A percentile compares a stretch with the other conserved stretches of the same genome.
These are phyloP conservation scores for Plotosus lineatus DNA, from an alignment of 2,113 vertebrate species.

Conservation along the genomic window DNA sequence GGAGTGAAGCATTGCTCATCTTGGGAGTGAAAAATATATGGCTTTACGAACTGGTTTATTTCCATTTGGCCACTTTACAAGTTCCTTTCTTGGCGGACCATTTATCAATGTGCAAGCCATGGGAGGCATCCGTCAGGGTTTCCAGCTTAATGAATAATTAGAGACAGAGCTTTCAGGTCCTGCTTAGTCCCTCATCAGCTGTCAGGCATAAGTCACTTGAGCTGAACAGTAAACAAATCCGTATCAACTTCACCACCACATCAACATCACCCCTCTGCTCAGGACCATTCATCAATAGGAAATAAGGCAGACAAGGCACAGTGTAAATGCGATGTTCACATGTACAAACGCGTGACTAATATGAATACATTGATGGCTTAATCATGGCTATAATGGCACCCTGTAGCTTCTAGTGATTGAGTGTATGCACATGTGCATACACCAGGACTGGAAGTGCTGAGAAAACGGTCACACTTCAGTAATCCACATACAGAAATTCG, in stretches of 20 bases:
- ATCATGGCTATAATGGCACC: slow-evolving; percentile 23
- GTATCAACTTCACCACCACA: background rate
- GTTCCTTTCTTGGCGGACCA: slow-evolving; percentile 37
- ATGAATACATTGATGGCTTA: slow-evolving; percentile 28
- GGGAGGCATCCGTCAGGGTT: slow-evolving; percentile 40
- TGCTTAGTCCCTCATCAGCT: slow-evolving; percentile 21
- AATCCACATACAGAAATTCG: slow-evolving; percentile 30
- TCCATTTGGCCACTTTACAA: slow-evolving; percentile 48
- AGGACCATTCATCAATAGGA: slow-evolving; percentile 26
- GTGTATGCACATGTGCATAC: background rate
- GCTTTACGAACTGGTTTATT: slow-evolving; percentile 41
- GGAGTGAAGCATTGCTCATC: slow-evolving; percentile 19
- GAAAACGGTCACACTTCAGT: slow-evolving; percentile 39
- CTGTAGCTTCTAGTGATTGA: background rate
- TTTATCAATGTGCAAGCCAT: slow-evolving; percentile 28
- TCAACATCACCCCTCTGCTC: background rate
- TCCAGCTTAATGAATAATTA: slow-evolving; percentile 49
- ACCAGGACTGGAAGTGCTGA: background rate
- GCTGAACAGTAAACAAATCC: slow-evolving; percentile 40
- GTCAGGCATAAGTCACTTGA: slow-evolving; percentile 45
- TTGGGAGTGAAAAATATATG: slow-evolving; percentile 19
- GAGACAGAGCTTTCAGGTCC: slow-evolving; percentile 30
- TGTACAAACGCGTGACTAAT: slow-evolving; percentile 3
- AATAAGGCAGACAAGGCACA: background rate
- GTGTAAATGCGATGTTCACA: slow-evolving; percentile 4